Percentiles rank a stretch among this genome's conserved stretches.
phyloP scores from a whole-genome alignment of 92 coral and sea anemone species.

The Zoanthus solanderi region DNA sequence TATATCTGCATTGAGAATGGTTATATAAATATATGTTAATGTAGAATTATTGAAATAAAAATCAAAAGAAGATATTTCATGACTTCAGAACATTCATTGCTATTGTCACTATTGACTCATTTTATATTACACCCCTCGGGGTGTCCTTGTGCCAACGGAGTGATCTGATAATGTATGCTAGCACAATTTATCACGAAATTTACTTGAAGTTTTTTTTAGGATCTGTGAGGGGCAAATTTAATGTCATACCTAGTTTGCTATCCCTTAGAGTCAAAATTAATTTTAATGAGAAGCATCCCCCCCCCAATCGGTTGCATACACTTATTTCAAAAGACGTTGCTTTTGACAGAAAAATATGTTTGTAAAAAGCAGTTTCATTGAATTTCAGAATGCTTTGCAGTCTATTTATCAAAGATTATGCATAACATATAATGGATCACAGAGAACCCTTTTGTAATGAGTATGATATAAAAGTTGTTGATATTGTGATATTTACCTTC shows the following conservation, averaged over 20 bases:
- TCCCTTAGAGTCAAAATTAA: slow-evolving; percentile 13
- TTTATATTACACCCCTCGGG: not conserved
- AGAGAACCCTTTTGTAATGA: slow-evolving; percentile 8
- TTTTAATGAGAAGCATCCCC: slow-evolving; percentile 5
- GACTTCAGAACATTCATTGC: too few relatives aligned
- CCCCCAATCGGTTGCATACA: slow-evolving; percentile 11
- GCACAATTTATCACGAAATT: slow-evolving; percentile 10
- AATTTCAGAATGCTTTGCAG: slow-evolving; percentile 3
- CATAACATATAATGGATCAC: slow-evolving; percentile 10
- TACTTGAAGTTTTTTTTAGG: not conserved
- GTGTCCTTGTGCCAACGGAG: slow-evolving; percentile 18
- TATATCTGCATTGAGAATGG: too few relatives aligned
- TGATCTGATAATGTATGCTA: slow-evolving; percentile 13
- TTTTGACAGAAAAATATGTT: slow-evolving; percentile 12
- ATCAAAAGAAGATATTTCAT: too few relatives aligned
- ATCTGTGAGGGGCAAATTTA: slow-evolving; percentile 12
- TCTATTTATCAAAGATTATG: slow-evolving; percentile 8
- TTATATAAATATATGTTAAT: too few relatives aligned
- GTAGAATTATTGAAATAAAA: too few relatives aligned
- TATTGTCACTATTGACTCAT: too few relatives aligned
- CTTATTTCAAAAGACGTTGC: slow-evolving; percentile 4
- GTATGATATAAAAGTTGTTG: slow-evolving; percentile 12
- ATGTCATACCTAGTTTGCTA: slow-evolving; percentile 10
- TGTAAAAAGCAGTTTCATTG: slow-evolving; percentile 10
- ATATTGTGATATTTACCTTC: slow-evolving; percentile 12